These are phyloP conservation scores for Sebastes melanostomus DNA, from an alignment of 2,797 vertebrate genomes.

Conservation along the genomic window DNA sequence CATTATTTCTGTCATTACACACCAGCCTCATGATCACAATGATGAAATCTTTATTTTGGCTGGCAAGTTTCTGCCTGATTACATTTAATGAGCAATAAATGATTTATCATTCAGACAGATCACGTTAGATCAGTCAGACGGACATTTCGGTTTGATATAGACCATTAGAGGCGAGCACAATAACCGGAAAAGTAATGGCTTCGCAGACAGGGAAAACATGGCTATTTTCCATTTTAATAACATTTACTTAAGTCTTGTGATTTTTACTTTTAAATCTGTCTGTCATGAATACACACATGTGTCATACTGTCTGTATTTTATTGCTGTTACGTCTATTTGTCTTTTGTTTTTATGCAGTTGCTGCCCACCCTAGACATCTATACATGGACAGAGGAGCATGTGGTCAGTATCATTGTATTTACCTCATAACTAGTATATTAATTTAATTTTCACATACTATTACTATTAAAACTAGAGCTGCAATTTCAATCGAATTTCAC, in stretches of 20 bases:
- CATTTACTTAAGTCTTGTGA: conserved; percentile 50
- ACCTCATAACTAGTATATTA: background rate
- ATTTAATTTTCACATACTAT: background rate
- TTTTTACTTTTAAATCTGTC: conserved; percentile 28
- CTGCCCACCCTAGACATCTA: conserved; percentile 95
- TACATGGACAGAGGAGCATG: conserved; percentile 95
- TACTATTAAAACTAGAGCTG: background rate
- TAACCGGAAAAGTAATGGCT: conserved; percentile 63
- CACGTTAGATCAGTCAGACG: conserved; percentile 66
- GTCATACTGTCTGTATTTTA: background rate
- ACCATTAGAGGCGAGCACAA: conserved; percentile 66
- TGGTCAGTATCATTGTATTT: conserved; percentile 85
- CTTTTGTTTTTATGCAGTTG: conserved; percentile 86
- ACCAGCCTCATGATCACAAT: conserved; percentile 73
- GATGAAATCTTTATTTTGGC: conserved; percentile 80
- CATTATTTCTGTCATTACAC: conserved; percentile 74
- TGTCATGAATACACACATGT: conserved; percentile 6
- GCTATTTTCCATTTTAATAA: conserved; percentile 63
- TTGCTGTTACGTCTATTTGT: conserved; percentile 44
- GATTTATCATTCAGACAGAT: conserved; percentile 70
- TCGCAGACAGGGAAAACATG: conserved; percentile 43
- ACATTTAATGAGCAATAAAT: conserved; percentile 76
- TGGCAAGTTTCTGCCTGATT: conserved; percentile 75
- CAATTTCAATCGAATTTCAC: too few species aligned
- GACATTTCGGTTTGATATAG: conserved; percentile 64